Evolutionary conservation across 2,113 vertebrate genomes (phyloP).

Genomic region (Rutilus rutilus): DNA sequence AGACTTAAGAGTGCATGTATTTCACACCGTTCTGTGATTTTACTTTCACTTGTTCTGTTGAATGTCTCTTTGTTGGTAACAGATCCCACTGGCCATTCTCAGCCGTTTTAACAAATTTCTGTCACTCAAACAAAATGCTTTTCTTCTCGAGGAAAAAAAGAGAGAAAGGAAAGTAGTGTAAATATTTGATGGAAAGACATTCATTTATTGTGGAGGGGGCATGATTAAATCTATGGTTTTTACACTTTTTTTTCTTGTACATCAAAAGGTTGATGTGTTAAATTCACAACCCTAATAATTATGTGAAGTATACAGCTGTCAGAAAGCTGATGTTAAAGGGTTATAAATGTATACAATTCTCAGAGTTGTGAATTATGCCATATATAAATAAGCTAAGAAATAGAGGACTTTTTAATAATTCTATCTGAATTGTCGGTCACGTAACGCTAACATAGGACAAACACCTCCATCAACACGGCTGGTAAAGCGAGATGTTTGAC

Average conservation of each 20-base stretch:
- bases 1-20: conserved; percentile 8
- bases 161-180: too few relatives aligned
- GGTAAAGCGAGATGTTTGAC: neutral
- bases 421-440: neutral
- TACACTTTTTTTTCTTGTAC: neutral
- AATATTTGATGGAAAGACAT: neutral
- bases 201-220: neutral
- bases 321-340: neutral
- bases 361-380: neutral
- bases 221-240: neutral
- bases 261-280: neutral
- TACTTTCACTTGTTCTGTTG: conserved; percentile 9
- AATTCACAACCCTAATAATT: neutral
- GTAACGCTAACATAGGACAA: conserved; percentile 14
- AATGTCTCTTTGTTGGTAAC: conserved; percentile 16
- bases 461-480: neutral
- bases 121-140: conserved; percentile 1
- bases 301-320: neutral
- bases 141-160: neutral
- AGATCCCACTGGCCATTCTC: neutral
- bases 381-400: too few relatives aligned
- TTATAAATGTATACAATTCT: neutral
- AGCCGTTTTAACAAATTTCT: neutral
- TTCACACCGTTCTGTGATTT: neutral
- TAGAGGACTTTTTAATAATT: neutral